Evolutionary conservation across 2,797 vertebrate species (phyloP), one percentile per base, ranked within the genome.

Genomic region (Mormyrus proboscirostris): DNA sequence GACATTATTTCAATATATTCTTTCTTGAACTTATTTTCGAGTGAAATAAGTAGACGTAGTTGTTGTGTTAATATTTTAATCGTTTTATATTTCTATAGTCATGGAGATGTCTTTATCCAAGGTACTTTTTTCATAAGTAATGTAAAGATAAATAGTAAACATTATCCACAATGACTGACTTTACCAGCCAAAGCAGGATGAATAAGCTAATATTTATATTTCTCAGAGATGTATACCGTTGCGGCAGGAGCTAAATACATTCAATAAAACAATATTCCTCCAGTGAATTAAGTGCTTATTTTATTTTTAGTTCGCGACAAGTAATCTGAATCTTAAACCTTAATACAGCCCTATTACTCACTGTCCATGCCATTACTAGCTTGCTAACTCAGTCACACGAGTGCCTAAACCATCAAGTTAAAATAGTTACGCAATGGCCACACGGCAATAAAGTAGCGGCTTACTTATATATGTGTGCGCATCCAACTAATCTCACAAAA

Each of bases 141-240:
- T 44, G 19, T 44, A 79, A 79, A 44, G 10, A 38, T 44, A 44
- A 44, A 79, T n/a, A 44, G 16, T 19, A 76, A 50, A 47, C 44
- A 83, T 19, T 83, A 47, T 10, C 7, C 47, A 83, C 79, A 83
- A 25, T 12, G 9, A 38, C 73, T 50, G 50, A 84, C 82, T 84
- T 50, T 25, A 84, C 6, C 22, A 50, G 47, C n/a, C 47, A 25
- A 50, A 84, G 44, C 47, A 84, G 19, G 19, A 83, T 49, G 76
- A 84, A 84, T 84, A 14, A 50, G n/a, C 82, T 84, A 50, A 84
- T 22, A 51, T 44, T 50, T 84, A 84, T 22, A 51, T 84, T 84
- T 50, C 44, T 47, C 41, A 84, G 19, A 22, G 41, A 25, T 84
- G n/a, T 25, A 22, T 50, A 83, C 22, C 44, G 41, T 44, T 22